Percentiles rank a stretch among this genome's conserved stretches.
Evolutionary conservation across 2,113 vertebrate genomes (phyloP).

Genomic region (Cryptotis parvus): DNA sequence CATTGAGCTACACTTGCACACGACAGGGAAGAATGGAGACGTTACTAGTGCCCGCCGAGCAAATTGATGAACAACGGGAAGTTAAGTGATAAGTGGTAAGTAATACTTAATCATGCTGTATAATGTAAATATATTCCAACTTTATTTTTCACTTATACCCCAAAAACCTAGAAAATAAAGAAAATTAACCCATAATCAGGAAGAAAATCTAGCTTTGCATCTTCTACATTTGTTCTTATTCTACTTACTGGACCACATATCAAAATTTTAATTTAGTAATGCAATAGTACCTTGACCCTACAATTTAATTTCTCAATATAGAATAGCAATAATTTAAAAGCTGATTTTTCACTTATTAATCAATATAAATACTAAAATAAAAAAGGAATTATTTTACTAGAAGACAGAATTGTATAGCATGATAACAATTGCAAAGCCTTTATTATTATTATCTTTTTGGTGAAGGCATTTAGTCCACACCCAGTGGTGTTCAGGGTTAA

Average conservation of each 20-base stretch:
- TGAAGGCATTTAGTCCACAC: too few relatives aligned
- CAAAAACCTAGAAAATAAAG: background rate
- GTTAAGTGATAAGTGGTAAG: too few relatives aligned
- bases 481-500: too few relatives aligned
- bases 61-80: too few relatives aligned
- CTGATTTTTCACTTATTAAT: background rate
- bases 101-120: background rate
- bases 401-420: background rate
- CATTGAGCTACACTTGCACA: too few relatives aligned
- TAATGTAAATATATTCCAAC: background rate
- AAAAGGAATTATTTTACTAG: background rate
- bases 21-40: too few relatives aligned
- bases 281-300: background rate
- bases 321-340: background rate
- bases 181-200: background rate
- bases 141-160: background rate
- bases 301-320: background rate
- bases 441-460: too few relatives aligned
- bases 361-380: background rate
- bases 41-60: too few relatives aligned
- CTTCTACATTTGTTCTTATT: background rate
- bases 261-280: background rate
- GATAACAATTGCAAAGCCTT: background rate
- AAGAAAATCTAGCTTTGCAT: background rate
- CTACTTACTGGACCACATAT: background rate